Conservation (phyloP, 1,140 invertebrate genomes). For the Trinorchestia longiramus region DNA sequence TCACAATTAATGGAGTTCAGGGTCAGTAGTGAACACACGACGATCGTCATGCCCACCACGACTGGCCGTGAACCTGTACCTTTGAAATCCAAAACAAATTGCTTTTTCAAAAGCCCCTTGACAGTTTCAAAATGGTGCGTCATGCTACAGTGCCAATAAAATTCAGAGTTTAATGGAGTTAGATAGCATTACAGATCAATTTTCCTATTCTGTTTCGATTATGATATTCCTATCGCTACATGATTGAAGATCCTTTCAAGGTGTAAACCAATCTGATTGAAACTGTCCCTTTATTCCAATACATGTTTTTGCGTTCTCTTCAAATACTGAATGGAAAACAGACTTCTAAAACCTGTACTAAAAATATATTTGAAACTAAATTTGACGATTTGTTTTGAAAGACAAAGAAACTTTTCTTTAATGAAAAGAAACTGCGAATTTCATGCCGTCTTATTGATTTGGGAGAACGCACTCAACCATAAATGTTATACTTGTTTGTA, state of each 20-base stretch:
- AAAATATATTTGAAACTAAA: too few relatives aligned
- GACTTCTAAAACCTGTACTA: too few relatives aligned
- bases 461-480: too few relatives aligned
- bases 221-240: not conserved
- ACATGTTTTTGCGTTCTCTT: too few relatives aligned
- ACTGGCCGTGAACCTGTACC: conserved; percentile 41
- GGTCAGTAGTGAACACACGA: not conserved
- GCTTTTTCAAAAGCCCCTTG: not conserved
- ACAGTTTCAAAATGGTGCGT: not conserved
- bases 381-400: too few relatives aligned
- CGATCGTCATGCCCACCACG: conserved; percentile 3
- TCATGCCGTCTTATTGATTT: too few relatives aligned
- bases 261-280: too few relatives aligned
- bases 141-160: not conserved
- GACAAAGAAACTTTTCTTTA: too few relatives aligned
- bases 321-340: too few relatives aligned
- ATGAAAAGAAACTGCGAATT: too few relatives aligned
- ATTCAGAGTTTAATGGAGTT: not conserved
- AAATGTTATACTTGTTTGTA: too few relatives aligned
- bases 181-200: not conserved
- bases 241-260: not conserved
- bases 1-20: conserved; percentile 35
- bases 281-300: too few relatives aligned
- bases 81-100: conserved; percentile 9
- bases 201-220: not conserved